Base-by-base conservation (phyloP, 2,888 invertebrate genomes). In the Yponomeuta plumbellus region DNA sequence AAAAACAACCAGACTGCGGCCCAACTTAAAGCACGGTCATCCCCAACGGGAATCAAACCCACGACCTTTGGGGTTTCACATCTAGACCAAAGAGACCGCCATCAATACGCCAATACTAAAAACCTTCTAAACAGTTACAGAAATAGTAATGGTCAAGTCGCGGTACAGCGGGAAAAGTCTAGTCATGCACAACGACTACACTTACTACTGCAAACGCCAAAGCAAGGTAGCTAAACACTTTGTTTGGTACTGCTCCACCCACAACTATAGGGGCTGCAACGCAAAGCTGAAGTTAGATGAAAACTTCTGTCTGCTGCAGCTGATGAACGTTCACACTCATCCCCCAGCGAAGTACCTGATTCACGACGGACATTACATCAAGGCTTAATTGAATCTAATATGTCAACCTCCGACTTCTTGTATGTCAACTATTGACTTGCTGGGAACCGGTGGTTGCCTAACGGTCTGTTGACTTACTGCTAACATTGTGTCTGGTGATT, bases 171-270 rank as follows among this genome's bases (percentile, higher is more conserved):
- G 88, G 34, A 86, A 80, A 68, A 80, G 83, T 26, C 73, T 88
- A 17, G 80, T 88, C 0, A 81, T 88, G 76, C 81, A 76, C 71
- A 81, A 85, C 59, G 80, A 85, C 67, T 89, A 87, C 71, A 87
- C 88, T 0, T 89, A 87, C 70, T 88, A 86, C 73, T 85, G 85
- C 74, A 87, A 88, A 75, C 83, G 80, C 67, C 80, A 83, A 70
- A 84, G 80, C 74, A 85, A 84, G 75, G 83, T 76, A 70, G 83
- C 80, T 0, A 83, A 81, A 59, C 74, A 77, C 67, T 84, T 80
- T 67, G 80, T 82, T 66, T 89, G 89, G 89, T 84, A 86, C 68
- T 89, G 89, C 67, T 89, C 89, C 0, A 87, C 88, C 0, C 86
- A 89, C 69, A 86, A 86, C 73, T 84, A 81, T 69, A 80, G 82